These are phyloP conservation scores for Denticeps clupeoides DNA, from an alignment of 2,797 vertebrate species.

Conservation along the genomic window DNA sequence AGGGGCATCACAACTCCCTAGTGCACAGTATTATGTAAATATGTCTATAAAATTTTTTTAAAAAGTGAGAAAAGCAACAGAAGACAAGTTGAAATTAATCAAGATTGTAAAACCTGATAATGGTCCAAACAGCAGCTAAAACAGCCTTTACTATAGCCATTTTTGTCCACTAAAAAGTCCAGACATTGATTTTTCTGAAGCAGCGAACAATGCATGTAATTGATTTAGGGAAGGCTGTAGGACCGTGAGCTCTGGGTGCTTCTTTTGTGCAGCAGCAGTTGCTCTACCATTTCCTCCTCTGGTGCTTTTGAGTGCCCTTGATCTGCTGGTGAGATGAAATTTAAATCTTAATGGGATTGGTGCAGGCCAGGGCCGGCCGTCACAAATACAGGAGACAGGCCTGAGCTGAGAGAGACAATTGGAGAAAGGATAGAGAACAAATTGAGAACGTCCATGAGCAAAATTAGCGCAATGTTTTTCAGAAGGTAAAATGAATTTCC, in stretches of 20 bases:
- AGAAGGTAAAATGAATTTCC: no score
- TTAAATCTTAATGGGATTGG: conserved; percentile 32
- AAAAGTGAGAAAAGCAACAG: neutral
- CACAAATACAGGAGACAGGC: no score
- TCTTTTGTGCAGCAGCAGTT: conserved; percentile 12
- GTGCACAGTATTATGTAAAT: no score
- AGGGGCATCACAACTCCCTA: no score
- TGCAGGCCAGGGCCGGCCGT: conserved; percentile 4
- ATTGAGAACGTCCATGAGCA: no score
- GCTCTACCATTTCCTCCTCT: conserved; percentile 2
- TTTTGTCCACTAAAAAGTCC: conserved; percentile 13
- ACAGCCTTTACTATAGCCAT: neutral
- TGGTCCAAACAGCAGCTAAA: neutral
- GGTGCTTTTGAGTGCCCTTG: conserved; percentile 25
- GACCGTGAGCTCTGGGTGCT: no score
- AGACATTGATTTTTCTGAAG: conserved; percentile 25
- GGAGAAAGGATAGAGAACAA: no score
- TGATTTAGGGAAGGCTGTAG: conserved; percentile 33
- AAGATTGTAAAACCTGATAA: conserved; percentile 21
- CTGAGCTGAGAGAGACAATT: no score
- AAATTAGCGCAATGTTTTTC: no score
- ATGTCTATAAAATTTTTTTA: neutral
- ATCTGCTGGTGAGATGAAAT: conserved; percentile 21
- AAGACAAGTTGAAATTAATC: conserved; percentile 22
- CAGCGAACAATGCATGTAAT: conserved; percentile 30